A percentile compares a stretch with the other conserved stretches of the same genome.
Evolutionary conservation across 2,888 invertebrate genomes (phyloP).

Genomic region (Lasioglossum malachurum): DNA sequence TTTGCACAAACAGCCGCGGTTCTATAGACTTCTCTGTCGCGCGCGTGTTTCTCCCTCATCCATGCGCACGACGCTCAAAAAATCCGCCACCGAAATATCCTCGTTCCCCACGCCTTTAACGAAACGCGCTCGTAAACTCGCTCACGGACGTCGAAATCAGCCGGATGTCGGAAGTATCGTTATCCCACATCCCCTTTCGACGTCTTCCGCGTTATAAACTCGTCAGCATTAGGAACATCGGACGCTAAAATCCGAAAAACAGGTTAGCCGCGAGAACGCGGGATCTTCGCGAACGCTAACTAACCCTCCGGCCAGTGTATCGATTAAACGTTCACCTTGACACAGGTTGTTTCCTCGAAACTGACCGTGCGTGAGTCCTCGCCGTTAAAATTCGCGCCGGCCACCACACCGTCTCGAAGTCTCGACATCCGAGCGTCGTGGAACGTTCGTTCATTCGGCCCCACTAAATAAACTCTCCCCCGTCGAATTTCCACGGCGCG

Average conservation of each 20-base stretch:
- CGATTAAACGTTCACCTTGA: conserved; percentile 79
- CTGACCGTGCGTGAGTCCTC: conserved; percentile 40
- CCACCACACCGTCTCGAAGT: background rate
- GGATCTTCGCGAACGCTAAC: conserved; percentile 75
- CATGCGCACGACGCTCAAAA: background rate
- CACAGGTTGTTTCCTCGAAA: conserved; percentile 65
- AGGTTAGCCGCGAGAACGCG: conserved; percentile 58
- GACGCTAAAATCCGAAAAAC: background rate
- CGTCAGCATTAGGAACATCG: background rate
- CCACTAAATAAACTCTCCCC: background rate
- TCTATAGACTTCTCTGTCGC: background rate
- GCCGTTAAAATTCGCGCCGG: conserved; percentile 41
- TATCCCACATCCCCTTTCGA: background rate
- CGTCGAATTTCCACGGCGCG: background rate
- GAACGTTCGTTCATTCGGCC: background rate
- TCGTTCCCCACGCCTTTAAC: conserved; percentile 8
- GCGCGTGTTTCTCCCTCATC: background rate
- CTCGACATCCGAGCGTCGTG: background rate
- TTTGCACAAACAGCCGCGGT: too few species aligned
- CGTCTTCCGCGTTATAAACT: background rate
- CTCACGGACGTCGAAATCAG: background rate
- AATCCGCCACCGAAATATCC: conserved; percentile 25
- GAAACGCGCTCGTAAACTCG: background rate
- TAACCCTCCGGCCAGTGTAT: conserved; percentile 70
- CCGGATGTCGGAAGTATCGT: background rate